Evolutionary conservation across 1,140 invertebrate species (phyloP), one percentile per base, ranked within the genome.

Genomic region (Papilio aristodemus): DNA sequence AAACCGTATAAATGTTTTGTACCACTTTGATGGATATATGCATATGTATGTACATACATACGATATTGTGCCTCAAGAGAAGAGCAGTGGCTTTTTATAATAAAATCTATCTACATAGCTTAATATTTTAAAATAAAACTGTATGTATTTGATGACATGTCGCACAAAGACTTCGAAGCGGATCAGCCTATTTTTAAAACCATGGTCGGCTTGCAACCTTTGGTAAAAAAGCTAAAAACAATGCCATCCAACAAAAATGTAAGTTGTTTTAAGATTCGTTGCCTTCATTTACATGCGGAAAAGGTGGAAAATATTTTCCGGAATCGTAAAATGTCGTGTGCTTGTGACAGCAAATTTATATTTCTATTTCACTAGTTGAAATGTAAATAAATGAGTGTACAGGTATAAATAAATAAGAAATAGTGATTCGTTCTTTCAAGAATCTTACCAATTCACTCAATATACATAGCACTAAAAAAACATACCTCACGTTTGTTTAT

Each of bases 351-450:
- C 19, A 25, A 50, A 50, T 50, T 50, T 50, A 50, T 50, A 50
- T 50, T 50, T 50, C 46, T 50, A 50, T 50, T 50, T 25, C 46
- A 25, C 46, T 50, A 50, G 46, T 50, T 50, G 19, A 50, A 50
- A 50, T 50, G 46, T 50, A 50, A 50, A 50, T 50, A 50, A 50
- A 50, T 50, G 46, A 50, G 19, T 25, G 17, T 25, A 50, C 11
- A 50, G 17, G 19, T 50, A 9, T 19, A 50, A 50, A 50, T 14
- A 50, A 50, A 50, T 50, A 2, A 17, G 13, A 9, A 19, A 50
- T 11, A 50, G 14, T 46, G 8, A 4, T 22, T 50, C 17, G 19
- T 17, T 19, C 19, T 50, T 50, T 4, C 9, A 19, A 19, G 10
- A 50, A 50, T 50, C 17, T 50, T 50, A 3, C 6, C 46, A 50